Evolutionary conservation across 2,888 invertebrate genomes (phyloP).

Genomic region (Cephus pulcher): DNA sequence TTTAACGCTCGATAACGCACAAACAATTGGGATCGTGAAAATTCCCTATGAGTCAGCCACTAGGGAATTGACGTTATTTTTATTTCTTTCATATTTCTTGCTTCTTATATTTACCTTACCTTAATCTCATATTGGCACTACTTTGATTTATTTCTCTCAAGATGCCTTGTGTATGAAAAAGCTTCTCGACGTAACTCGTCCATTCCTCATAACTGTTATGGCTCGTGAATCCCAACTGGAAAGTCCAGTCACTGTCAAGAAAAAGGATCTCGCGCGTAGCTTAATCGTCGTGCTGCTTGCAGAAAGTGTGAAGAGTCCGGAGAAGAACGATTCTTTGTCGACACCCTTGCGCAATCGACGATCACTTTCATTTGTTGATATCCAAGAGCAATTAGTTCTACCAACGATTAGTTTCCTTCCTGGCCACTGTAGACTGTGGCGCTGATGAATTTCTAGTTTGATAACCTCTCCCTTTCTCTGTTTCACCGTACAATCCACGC

Average conservation of each 20-base stretch:
- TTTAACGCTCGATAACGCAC: not conserved
- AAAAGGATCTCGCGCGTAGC: not conserved
- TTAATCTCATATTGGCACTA: not conserved
- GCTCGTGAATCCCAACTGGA: not conserved
- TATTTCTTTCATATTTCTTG: too few relatives aligned
- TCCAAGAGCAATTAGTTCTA: conserved; percentile 1
- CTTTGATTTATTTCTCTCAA: not conserved
- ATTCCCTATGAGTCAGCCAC: not conserved
- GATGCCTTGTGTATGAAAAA: not conserved
- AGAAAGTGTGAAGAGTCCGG: not conserved
- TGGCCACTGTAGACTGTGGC: not conserved
- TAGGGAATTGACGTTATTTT: not conserved
- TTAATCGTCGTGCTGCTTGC: not conserved
- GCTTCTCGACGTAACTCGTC: not conserved
- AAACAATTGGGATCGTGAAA: not conserved
- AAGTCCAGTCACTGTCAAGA: not conserved
- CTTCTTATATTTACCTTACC: not conserved
- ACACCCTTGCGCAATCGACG: conserved; percentile 3
- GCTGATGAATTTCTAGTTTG: not conserved
- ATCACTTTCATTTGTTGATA: conserved; percentile 7
- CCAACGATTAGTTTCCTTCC: not conserved
- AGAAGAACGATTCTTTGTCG: not conserved
- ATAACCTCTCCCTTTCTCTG: not conserved
- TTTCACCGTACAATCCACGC: too few relatives aligned
- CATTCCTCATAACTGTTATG: not conserved